Conservation (phyloP, 1,140 invertebrate genomes). For the Ceratina japonica region DNA sequence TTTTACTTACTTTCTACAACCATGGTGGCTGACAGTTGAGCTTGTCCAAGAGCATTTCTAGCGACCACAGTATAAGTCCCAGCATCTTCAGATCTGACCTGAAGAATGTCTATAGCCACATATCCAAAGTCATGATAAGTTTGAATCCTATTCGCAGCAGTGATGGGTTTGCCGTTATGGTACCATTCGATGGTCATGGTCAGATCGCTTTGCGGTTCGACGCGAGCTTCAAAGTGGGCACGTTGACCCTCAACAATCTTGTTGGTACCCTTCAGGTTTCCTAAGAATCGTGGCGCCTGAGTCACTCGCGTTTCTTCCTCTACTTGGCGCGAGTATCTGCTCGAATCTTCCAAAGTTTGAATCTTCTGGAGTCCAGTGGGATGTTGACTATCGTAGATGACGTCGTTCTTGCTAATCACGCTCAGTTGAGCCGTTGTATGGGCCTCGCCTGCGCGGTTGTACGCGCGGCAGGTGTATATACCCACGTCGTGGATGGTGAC, state of each 20-base stretch:
- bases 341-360: conserved; percentile 92
- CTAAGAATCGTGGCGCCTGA: conserved; percentile 91
- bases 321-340: conserved; percentile 82
- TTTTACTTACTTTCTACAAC: conserved; percentile 89
- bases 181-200: conserved; percentile 95
- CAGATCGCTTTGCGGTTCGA: conserved; percentile 95
- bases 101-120: conserved; percentile 95
- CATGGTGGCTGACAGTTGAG: conserved; percentile 89
- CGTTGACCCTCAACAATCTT: conserved; percentile 97
- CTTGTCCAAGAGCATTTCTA: conserved; percentile 92
- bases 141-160: conserved; percentile 91
- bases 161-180: conserved; percentile 91
- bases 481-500: conserved; percentile 95
- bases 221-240: conserved; percentile 96
- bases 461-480: conserved; percentile 93
- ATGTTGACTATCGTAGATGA: conserved; percentile 92
- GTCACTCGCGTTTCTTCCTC: conserved; percentile 88
- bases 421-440: conserved; percentile 92
- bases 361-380: conserved; percentile 93
- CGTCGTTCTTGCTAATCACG: conserved; percentile 91
- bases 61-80: conserved; percentile 94
- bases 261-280: conserved; percentile 92
- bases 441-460: conserved; percentile 93
- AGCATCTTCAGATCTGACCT: conserved; percentile 91
- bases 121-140: conserved; percentile 98